Base-by-base conservation (phyloP, 2,797 vertebrate species). In the Enteromius radiatus region DNA sequence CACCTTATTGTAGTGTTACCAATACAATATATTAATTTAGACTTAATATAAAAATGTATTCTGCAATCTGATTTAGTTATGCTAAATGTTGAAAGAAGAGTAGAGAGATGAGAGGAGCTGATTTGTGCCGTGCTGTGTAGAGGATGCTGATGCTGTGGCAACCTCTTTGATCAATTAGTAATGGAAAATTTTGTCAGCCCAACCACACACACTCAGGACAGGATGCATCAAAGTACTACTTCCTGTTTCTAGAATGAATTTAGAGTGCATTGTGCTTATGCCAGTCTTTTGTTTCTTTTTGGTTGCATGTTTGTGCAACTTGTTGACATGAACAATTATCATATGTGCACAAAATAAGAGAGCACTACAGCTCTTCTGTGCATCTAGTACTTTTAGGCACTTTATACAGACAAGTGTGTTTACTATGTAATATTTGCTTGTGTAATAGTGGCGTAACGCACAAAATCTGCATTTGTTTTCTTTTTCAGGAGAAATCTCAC, bases 401-500 rank as follows among this genome's bases (percentile, higher is more conserved):
- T 4, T 80, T 63, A 36, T 38, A 63, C 23, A 79, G 15, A 56
- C 11, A 59, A 3, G 17, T 67, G 28, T 17, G 5, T 21, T 63
- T 33, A 78, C 7, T 23, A 17, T 52, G 10, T 17, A 41, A 33
- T 74, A 36, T 59, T 41, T 74, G 21, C 7, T 1, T 5, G 33
- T 36, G 28, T 33, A 33, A 31, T 63, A 31, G 31, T 33, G 36
- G 59, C 31, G 75, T 17, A 43, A 15, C 8, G 23, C 21, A 26
- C 12, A 71, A 47, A 41, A 31, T 31, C 2, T 61, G 21, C 4
- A 71, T 71, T n/a, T 81, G 3, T 1, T 68, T 59, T 33, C 1
- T 86, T 4, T 84, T 88, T 65, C 89, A 98, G 96, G 94, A 94
- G 91, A 85, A 95, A 95, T 87, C 86, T 97, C 85, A 96, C 94